Base-by-base conservation (phyloP, 1,140 invertebrate genomes). In the Lepidostoma basale region DNA sequence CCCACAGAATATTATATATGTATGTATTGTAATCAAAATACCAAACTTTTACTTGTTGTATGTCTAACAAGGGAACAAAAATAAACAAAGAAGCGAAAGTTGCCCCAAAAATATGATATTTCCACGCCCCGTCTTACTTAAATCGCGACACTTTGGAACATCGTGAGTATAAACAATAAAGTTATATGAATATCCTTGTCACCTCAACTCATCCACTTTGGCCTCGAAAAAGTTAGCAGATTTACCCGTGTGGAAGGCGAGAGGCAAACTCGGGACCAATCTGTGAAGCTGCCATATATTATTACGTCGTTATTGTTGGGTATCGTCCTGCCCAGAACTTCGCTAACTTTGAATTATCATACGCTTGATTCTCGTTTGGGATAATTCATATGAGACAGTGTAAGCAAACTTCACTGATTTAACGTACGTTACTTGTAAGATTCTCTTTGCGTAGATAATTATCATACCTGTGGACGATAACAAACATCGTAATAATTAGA, bases 251-350 rank as follows among this genome's bases (percentile, higher is more conserved):
- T 10, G 22, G 44, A 22, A 12, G 44, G 44, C n/a, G n/a, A n/a
- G n/a, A n/a, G n/a, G 44, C 18, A 47, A 47, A 47, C 44, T 49
- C 23, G 22, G 18, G 18, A 49, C 8, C 45, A 23, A 49, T 49
- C 45, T 49, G 20, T n/a, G 22, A n/a, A 23, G 45, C 45, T 25
- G 45, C 45, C 22, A 49, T 49, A 49, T 49, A 49, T 49, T 49
- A 49, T 49, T 49, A 49, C 45, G 25, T 49, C 45, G 45, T 49
- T 49, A 49, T 49, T 49, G 45, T 49, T 49, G 22, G 45, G 45
- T 49, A 49, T 49, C 45, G 45, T 22, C 45, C 45, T 12, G 45
- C 8, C 8, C 22, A 3, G 3, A 49, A 49, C 45, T 49, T 49
- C 25, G 45, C 18, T 25, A 22, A 49, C 45, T 49, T 47, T 49